A percentile compares a stretch with the other conserved stretches of the same genome.
Conservation (phyloP, 2,113 vertebrate genomes). For the Istiophorus platypterus region DNA sequence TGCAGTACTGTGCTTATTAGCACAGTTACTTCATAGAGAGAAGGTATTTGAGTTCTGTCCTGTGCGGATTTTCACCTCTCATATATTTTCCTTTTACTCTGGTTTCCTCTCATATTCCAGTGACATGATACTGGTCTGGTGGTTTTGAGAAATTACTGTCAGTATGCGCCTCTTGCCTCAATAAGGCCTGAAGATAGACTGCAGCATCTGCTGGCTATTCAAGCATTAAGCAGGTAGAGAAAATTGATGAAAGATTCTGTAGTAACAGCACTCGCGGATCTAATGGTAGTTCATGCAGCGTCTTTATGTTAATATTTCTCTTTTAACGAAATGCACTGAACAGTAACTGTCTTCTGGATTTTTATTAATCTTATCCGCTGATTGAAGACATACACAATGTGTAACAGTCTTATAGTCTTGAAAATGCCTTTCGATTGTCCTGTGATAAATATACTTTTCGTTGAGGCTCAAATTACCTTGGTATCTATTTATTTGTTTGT, state of each 20-base stretch:
- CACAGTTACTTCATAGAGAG: conserved; percentile 10
- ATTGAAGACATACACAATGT: not conserved
- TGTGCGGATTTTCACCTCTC: not conserved
- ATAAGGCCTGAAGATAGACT: not conserved
- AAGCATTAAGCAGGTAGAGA: not conserved
- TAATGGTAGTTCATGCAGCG: conserved; percentile 2
- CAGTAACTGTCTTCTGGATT: not conserved
- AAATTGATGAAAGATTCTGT: not conserved
- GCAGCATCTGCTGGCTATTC: not conserved
- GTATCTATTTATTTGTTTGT: not conserved
- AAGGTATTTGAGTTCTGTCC: not conserved
- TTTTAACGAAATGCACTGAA: not conserved
- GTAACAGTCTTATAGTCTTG: not conserved
- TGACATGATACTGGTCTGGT: not conserved
- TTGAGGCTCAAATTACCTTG: not conserved
- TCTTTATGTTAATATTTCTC: not conserved
- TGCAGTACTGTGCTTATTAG: not conserved
- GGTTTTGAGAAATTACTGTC: not conserved
- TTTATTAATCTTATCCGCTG: not conserved
- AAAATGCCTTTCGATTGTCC: not conserved
- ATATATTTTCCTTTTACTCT: not conserved
- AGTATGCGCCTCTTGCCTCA: not conserved
- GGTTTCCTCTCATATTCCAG: not conserved
- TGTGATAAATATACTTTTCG: not conserved
- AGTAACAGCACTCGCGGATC: not conserved